Conservation (phyloP, 2,113 vertebrate species). For the Emydura subglobosa region DNA sequence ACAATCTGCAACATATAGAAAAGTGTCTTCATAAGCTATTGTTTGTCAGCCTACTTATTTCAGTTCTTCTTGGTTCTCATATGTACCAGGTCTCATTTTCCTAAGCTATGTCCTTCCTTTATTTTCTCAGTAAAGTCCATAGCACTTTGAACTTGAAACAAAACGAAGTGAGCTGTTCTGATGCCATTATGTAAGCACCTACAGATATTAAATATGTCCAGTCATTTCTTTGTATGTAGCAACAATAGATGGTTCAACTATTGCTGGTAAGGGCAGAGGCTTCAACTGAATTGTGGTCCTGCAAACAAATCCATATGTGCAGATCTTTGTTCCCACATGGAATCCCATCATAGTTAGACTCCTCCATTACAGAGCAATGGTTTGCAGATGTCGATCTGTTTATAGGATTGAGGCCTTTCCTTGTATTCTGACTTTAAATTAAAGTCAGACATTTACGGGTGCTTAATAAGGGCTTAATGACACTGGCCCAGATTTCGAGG, state of each 20-base stretch:
- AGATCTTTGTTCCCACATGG: background rate
- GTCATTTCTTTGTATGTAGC: background rate
- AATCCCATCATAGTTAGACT: background rate
- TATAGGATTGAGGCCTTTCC: background rate
- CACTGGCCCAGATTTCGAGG: background rate
- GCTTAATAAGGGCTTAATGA: background rate
- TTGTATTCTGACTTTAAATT: background rate
- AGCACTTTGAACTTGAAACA: background rate
- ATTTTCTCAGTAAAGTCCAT: background rate
- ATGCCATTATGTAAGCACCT: background rate
- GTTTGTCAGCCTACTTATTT: background rate
- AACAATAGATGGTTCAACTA: background rate
- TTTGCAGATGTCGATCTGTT: background rate
- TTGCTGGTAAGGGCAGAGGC: background rate
- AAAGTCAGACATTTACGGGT: background rate
- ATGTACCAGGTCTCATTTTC: background rate
- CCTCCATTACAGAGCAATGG: background rate
- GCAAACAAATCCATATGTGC: background rate
- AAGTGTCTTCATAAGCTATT: background rate
- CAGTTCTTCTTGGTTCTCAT: background rate
- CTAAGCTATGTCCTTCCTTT: background rate
- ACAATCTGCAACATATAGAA: background rate
- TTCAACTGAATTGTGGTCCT: background rate
- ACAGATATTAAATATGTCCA: background rate
- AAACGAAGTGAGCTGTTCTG: background rate